These are phyloP conservation scores for Eubasilissa regina DNA, from an alignment of 1,140 invertebrate genomes.

Conservation along the genomic window DNA sequence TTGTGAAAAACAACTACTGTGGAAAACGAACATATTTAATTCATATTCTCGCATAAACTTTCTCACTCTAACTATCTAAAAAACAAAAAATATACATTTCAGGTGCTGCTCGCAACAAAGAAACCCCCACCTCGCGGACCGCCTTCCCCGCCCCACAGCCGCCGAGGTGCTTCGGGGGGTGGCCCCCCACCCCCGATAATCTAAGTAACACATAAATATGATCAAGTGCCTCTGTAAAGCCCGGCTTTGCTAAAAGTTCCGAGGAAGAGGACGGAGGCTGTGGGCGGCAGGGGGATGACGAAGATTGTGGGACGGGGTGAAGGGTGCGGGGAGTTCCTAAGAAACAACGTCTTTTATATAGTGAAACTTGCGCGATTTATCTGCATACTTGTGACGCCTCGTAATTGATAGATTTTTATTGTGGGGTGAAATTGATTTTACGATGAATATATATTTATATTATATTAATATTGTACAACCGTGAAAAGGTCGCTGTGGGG, in stretches of 20 bases:
- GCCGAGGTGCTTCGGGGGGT: slow-evolving; percentile 12
- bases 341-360: slow-evolving; percentile 56
- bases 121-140: background rate
- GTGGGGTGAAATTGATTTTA: slow-evolving; percentile 36
- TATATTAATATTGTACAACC: too few species aligned
- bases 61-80: background rate
- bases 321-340: slow-evolving; percentile 34
- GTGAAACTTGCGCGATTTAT: slow-evolving; percentile 60
- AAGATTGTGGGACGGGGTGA: background rate
- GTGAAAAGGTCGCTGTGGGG: too few species aligned
- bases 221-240: slow-evolving; percentile 66
- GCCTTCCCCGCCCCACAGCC: background rate
- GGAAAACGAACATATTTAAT: too few species aligned
- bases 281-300: background rate
- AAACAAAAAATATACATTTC: background rate
- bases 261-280: background rate
- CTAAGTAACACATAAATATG: slow-evolving; percentile 71
- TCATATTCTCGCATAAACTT: too few species aligned
- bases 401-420: slow-evolving; percentile 58
- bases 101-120: slow-evolving; percentile 4
- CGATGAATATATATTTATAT: background rate
- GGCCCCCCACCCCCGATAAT: slow-evolving; percentile 62
- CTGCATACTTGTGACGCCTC: slow-evolving; percentile 52
- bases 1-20: too few species aligned
- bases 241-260: slow-evolving; percentile 60